These are phyloP conservation scores for Drosophila sucinea DNA, from an alignment of 1,140 invertebrate species.

Conservation along the genomic window DNA sequence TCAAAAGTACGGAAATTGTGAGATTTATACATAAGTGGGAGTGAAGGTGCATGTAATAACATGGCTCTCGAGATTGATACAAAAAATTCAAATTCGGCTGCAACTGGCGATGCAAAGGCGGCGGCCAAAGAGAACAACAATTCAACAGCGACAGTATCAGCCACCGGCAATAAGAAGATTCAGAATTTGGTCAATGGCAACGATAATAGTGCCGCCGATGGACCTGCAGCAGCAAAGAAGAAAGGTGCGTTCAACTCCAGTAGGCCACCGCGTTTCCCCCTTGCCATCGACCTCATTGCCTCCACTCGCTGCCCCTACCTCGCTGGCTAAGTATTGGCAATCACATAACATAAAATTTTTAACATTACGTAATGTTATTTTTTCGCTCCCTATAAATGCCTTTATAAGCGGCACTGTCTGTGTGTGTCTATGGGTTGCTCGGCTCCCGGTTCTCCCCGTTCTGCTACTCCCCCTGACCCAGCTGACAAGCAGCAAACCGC, in stretches of 20 bases:
- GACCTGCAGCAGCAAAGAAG: conserved; percentile 54
- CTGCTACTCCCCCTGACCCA: conserved; percentile 24
- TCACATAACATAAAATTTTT: conserved; percentile 77
- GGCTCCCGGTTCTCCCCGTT: conserved; percentile 31
- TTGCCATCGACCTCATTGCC: background rate
- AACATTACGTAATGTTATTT: conserved; percentile 74
- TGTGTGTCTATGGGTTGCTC: conserved; percentile 39
- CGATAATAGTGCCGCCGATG: conserved; percentile 49
- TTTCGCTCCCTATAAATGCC: conserved; percentile 62
- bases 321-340: conserved; percentile 29
- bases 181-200: conserved; percentile 76
- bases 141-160: background rate
- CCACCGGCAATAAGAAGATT: conserved; percentile 52
- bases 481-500: conserved; percentile 42
- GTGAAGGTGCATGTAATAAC: conserved; percentile 41
- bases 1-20: conserved; percentile 28
- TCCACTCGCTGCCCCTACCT: background rate
- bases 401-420: conserved; percentile 59
- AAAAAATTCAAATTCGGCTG: conserved; percentile 52
- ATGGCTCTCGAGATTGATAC: conserved; percentile 72
- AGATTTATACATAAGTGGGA: conserved; percentile 39
- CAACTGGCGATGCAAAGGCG: conserved; percentile 37
- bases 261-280: background rate
- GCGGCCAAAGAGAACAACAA: conserved; percentile 62
- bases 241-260: conserved; percentile 72